Evolutionary conservation across 2,113 vertebrate species (phyloP), one percentile per base, ranked within the genome.

Genomic region (Talpa occidentalis): DNA sequence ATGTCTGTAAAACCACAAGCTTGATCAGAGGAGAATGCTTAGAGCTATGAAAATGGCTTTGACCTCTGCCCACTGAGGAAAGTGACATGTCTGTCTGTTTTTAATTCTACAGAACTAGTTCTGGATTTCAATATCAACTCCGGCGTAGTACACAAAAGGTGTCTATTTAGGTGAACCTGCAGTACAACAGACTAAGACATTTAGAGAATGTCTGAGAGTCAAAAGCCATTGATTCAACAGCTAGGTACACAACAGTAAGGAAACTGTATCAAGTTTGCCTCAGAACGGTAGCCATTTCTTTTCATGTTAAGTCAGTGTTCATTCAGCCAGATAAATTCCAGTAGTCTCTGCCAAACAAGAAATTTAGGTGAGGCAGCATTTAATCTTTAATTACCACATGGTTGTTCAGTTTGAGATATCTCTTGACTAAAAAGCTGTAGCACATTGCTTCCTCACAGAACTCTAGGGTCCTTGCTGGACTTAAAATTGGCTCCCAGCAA

Each of bases 121-220:
- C 10, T 81, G 12, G 72, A 60, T 72, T 52, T 59, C 30, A 28
- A 88, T 72, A 66, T 37, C 32, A 35, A 88, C 2, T 66, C 69
- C 6, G 35, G 9, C 9, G 32, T 19, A 5, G 24, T 42, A 56
- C 6, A 64, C 54, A 64, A 88, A 81, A 52, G 17, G 28, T 77
- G 80, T n/a, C 28, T 70, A 74, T 69, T 88, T 69, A 67, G 37
- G 22, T 14, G 74, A 56, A 22, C 7, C 21, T 73, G 44, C 7
- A 56, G 9, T 30, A 17, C 10, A 32, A 60, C 30, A 56, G 32
- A 64, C 14, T 0, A 9, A 94, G 19, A 49, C 28, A 90, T 49
- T 94, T 82, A 74, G 37, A 40, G 17, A 95, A 62, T 19, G 59
- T 87, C 6, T 69, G 42, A 73, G 10, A 84, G 69, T 80, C 40